These are phyloP conservation scores for Tryphoninae sp. DNA, from an alignment of 2,888 invertebrate species.

Conservation along the genomic window DNA sequence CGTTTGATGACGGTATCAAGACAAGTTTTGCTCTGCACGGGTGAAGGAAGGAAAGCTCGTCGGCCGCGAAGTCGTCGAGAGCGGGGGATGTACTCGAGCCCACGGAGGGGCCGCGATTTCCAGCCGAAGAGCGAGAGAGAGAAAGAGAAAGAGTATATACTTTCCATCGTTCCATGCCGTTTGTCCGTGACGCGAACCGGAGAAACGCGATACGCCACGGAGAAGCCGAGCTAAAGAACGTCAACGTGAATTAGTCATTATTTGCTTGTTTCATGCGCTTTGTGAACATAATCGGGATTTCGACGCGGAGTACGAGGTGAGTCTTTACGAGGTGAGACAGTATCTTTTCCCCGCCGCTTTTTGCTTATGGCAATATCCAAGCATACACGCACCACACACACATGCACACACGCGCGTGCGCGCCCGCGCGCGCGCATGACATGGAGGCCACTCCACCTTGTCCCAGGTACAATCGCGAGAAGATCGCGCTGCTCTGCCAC, in stretches of 20 bases:
- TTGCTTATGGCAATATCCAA: background rate
- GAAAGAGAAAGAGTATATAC: conserved; percentile 18
- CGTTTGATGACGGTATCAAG: conserved; percentile 27
- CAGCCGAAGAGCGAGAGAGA: conserved; percentile 27
- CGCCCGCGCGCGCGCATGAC: conserved; percentile 3
- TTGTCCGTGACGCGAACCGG: conserved; percentile 30
- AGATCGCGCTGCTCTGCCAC: conserved; percentile 42
- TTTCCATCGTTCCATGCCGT: conserved; percentile 21
- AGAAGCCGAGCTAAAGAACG: background rate
- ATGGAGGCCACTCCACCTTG: conserved; percentile 38
- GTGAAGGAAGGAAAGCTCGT: conserved; percentile 59
- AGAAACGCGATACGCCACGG: conserved; percentile 8
- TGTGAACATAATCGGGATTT: conserved; percentile 42
- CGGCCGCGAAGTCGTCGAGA: conserved; percentile 56
- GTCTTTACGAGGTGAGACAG: background rate
- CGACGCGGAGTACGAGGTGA: conserved; percentile 49
- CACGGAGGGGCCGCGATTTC: conserved; percentile 25
- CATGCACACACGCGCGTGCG: conserved; percentile 1
- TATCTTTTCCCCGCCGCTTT: conserved; percentile 8
- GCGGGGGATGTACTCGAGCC: background rate
- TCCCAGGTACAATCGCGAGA: conserved; percentile 52
- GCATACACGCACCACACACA: conserved; percentile 2
- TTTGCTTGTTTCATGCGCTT: conserved; percentile 28
- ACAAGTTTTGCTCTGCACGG: conserved; percentile 23
- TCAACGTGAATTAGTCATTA: conserved; percentile 8